Conservation (phyloP, 1,140 invertebrate genomes). For the Drosophila lacteicornis region DNA sequence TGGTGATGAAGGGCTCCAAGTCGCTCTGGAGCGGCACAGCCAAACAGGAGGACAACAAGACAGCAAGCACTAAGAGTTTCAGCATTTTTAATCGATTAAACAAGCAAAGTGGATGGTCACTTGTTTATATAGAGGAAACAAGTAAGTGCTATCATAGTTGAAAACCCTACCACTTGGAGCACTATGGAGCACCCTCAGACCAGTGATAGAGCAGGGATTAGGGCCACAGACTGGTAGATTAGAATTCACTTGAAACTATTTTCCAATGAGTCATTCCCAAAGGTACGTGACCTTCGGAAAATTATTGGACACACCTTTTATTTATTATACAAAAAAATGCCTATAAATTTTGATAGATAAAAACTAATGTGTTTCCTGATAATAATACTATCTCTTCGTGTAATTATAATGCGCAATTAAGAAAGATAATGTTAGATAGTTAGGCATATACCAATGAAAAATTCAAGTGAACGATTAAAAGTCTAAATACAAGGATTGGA, state of each 20-base stretch:
- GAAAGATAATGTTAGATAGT: neutral
- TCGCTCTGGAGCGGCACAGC: neutral
- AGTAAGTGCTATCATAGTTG: conserved; percentile 16
- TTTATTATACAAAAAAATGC: neutral
- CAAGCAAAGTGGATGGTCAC: neutral
- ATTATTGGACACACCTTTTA: neutral
- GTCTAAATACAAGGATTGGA: no score
- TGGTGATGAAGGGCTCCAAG: conserved; percentile 52
- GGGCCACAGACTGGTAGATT: neutral
- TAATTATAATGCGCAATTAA: neutral
- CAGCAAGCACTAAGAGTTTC: neutral
- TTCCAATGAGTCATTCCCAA: neutral
- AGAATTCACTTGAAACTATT: neutral
- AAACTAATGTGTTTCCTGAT: neutral
- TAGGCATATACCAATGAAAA: no score
- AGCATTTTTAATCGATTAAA: conserved; percentile 7
- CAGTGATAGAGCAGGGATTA: conserved; percentile 25
- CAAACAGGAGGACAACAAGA: neutral
- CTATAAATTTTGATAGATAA: neutral
- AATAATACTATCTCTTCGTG: conserved; percentile 2
- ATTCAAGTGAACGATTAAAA: no score
- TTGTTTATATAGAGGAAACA: conserved; percentile 35
- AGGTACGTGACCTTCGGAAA: neutral
- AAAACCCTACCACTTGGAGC: neutral
- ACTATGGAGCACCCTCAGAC: conserved; percentile 16